phyloP scores from a whole-genome alignment of 2,113 vertebrate genomes.

The Oryzias melastigma region DNA sequence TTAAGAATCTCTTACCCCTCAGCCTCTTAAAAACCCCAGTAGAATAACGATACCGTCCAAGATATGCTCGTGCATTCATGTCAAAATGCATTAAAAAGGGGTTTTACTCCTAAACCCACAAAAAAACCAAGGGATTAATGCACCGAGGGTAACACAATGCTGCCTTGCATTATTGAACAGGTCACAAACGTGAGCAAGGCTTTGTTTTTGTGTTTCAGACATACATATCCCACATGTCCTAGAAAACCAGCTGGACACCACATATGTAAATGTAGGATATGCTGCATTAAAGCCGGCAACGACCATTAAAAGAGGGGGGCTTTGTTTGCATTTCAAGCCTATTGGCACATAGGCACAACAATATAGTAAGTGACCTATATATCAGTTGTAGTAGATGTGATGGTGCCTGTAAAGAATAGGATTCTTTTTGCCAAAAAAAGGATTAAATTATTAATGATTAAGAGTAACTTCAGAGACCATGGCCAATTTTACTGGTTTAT shows the following conservation, averaged over 20 bases:
- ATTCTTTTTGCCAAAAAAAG: constrained; percentile 10
- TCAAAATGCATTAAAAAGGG: constrained; percentile 1
- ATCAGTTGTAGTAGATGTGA: constrained; percentile 45
- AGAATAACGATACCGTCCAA: no score
- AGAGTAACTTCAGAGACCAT: constrained; percentile 5
- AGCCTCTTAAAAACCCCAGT: no score
- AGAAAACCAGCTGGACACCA: constrained; percentile 27
- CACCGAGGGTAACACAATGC: background rate
- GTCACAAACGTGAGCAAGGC: constrained; percentile 10
- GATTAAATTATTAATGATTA: constrained; percentile 18
- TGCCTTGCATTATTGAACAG: background rate
- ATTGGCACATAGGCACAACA: constrained; percentile 60
- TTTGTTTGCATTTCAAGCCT: constrained; percentile 57
- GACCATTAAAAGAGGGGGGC: constrained; percentile 46
- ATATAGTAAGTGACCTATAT: constrained; percentile 63
- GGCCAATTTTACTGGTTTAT: background rate
- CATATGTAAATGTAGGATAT: constrained; percentile 23
- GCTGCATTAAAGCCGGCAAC: constrained; percentile 32
- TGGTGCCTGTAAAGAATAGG: constrained; percentile 29
- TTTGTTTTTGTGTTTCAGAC: constrained; percentile 36
- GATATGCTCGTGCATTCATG: no score
- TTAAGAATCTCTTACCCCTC: no score
- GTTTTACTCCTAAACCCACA: background rate
- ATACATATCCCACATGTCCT: constrained; percentile 22
- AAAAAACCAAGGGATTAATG: background rate